Evolutionary conservation across 2,888 invertebrate genomes (phyloP), one percentile per base, ranked within the genome.

Genomic region (Lasioglossum oenotherae): DNA sequence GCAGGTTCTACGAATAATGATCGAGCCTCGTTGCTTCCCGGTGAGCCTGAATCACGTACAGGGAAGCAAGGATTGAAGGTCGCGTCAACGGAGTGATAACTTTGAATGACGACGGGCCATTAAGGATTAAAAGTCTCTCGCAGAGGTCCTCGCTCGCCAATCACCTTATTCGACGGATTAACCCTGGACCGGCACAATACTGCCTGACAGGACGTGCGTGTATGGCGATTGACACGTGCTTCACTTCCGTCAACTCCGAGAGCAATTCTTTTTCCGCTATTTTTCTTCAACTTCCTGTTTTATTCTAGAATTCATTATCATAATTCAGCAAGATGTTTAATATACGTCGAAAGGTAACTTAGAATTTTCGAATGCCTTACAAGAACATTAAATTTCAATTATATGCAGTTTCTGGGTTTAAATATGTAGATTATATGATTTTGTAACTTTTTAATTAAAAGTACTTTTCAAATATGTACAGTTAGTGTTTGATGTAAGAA

Each of bases 161-260:
- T 82, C 84, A 82, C 88, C 88, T 82, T 88, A 84, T 86, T 84
- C 81, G 88, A 80, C 74, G 78, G 27, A 73, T 80, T 82, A 86
- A 88, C 86, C 88, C 84, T 88, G 88, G 71, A 74, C 67, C 73
- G 49, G 44, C 60, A 64, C 60, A 10, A 19, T n/a, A 53, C 53
- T 88, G 35, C 87, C 87, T 14, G 72, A 10, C 81, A 27, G 60
- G 12, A 31, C 44, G 35, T 46, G 53, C 27, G 27, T 31, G 60
- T n/a, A 27, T 4, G n/a, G 31, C 64, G 31, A 64, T 31, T 31
- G 16, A 31, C 64, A 16, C 16, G 67, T 31, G 31, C 67, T 67
- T 31, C 19, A 49, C 44, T 46, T 64, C 23, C 19, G 23, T 46
- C 27, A 44, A 35, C 38, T 76, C 4, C 72, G 16, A 10, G 16